Base-by-base conservation (phyloP, 2,113 vertebrate genomes). In the Cyprinodon tularosa region DNA sequence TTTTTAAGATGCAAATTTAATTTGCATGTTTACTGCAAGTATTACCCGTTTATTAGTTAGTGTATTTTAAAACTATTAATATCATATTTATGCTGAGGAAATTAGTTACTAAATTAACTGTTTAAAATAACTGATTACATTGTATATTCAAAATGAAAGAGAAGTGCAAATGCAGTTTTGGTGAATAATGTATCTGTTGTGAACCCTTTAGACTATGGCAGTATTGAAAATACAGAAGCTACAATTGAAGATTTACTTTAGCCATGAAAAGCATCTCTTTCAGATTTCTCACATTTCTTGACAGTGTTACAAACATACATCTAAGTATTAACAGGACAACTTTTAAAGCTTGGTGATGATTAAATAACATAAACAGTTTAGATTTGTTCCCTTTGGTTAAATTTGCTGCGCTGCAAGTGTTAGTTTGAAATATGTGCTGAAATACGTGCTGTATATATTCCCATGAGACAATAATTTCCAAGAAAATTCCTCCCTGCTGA, bases 331-430 rank as follows among this genome's bases (percentile, higher is more conserved):
- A 62, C 67, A 76, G 66, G 62, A 78, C 73, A 90, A 91, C 89
- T 88, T 83, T 84, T 77, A 81, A 84, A 87, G 79, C 76, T 68
- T 4, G 62, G 84, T 76, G 90, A 91, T 92, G 93, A 94, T 88
- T 91, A 90, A 84, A 74, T 87, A 77, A 67, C 66, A 80, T 92
- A 93, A 94, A 94, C 93, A 92, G 84, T 88, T 88, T 77, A 53
- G 84, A 93, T 84, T 76, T 74, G 82, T 69, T 78, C 74, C 71
- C 75, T 29, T 77, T 86, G 85, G 84, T 85, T 76, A 39, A 15
- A 70, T 69, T 82, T 74, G 73, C 82, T 57, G 62, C 1, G 14
- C 71, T 70, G 77, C 65, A 77, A 89, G 72, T 82, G 76, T 71
- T 84, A 61, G 45, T 83, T 88, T 89, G 62, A 61, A 63, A 81